Percentiles rank a stretch among this genome's conserved stretches.
phyloP scores from a whole-genome alignment of 1,140 invertebrate genomes.

The Camponotus floridanus region DNA sequence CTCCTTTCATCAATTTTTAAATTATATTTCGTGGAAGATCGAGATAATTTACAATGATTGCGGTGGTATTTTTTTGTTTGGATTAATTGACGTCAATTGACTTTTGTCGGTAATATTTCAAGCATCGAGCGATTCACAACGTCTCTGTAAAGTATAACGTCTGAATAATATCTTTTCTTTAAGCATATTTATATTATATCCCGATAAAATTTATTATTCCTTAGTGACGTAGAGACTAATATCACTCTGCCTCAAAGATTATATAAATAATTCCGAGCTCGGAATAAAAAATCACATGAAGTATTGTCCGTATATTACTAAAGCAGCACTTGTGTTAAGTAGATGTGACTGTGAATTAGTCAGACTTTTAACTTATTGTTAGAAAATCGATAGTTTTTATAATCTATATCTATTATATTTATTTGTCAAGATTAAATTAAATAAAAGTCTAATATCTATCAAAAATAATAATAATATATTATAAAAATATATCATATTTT shows the following conservation, averaged over 20 bases:
- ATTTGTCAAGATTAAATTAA: neutral
- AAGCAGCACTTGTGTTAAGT: neutral
- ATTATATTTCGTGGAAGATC: conserved; percentile 3
- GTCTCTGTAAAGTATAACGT: neutral
- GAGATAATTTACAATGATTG: neutral
- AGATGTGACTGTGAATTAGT: conserved; percentile 29
- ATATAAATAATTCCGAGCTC: conserved; percentile 2
- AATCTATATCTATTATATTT: neutral
- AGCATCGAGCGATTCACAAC: neutral
- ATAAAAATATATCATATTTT: neutral
- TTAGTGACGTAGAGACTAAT: neutral
- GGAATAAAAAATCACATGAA: neutral
- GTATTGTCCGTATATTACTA: neutral
- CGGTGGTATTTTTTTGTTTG: conserved; percentile 32
- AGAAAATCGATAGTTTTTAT: neutral
- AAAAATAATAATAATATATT: neutral
- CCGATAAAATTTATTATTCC: neutral
- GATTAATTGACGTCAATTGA: conserved; percentile 49
- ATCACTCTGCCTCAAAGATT: neutral
- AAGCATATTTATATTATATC: neutral
- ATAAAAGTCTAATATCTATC: neutral
- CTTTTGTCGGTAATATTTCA: neutral
- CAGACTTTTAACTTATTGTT: neutral
- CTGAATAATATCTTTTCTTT: neutral
- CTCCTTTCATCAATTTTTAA: neutral